Base-by-base conservation (phyloP, 2,113 vertebrate species). In the Cariama cristata region DNA sequence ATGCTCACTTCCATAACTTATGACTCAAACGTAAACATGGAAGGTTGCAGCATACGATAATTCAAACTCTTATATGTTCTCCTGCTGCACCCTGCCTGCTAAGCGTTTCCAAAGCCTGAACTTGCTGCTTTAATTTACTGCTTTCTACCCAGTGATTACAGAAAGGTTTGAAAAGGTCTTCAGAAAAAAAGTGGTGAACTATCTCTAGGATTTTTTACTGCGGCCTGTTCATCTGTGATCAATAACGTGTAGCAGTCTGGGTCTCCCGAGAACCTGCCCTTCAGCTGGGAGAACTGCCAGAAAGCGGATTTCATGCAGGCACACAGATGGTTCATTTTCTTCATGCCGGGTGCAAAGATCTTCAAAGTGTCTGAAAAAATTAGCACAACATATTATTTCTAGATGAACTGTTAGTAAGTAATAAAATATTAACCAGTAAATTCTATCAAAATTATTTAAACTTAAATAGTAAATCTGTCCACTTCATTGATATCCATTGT, bases 131-230 rank as follows among this genome's bases (percentile, higher is more conserved):
- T 97, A 97, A 98, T 98, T 98, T 98, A 98, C 86, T 91, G 93
- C 96, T 96, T 98, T 98, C 95, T 92, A 88, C 67, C 47, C 53
- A 77, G 90, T 95, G 97, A 98, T 95, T 95, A 98, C 83, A 97
- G 92, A 97, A 93, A 88, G 91, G 94, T 97, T 98, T 98, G 96
- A 97, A 98, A 98, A 98, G 96, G 97, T 97, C 97, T 98, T 97
- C 74, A 81, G 88, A 67, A 93, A 91, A 97, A 97, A 98, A 90
- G 56, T 69, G 55, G 96, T 68, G 33, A 97, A 58, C 42, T 97
- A 96, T 97, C 75, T 50, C 79, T 80, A 96, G 97, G 91, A 96
- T 98, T 98, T 97, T 92, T 97, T 98, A 75, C 95, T 38, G 73
- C 84, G 88, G 82, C 26, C 82, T 21, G 40, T 72, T 97, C 93